Percentiles rank a stretch among this genome's conserved stretches.
These are phyloP conservation scores for Eleutherodactylus coqui DNA, from an alignment of 2,797 vertebrate genomes.

Conservation along the genomic window DNA sequence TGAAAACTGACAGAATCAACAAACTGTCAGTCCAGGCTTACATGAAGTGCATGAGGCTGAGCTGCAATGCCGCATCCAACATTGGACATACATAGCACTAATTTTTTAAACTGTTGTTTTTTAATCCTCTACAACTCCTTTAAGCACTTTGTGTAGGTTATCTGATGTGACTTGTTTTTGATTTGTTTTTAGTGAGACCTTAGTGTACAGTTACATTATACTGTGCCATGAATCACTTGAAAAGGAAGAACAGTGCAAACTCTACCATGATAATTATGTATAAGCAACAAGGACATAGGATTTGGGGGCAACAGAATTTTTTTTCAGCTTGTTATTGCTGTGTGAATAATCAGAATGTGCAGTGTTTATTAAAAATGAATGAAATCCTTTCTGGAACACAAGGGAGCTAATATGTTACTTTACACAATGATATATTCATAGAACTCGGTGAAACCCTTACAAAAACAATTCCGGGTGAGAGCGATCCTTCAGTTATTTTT, in stretches of 20 bases:
- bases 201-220: too few relatives aligned
- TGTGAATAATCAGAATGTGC: neutral
- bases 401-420: neutral
- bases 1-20: too few relatives aligned
- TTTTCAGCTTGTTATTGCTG: neutral
- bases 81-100: too few relatives aligned
- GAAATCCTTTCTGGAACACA: neutral
- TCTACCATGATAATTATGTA: neutral
- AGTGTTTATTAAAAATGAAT: constrained; percentile 14
- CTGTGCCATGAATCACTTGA: neutral
- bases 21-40: too few relatives aligned
- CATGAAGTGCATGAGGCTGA: too few relatives aligned
- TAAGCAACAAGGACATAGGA: neutral
- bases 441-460: constrained; percentile 14
- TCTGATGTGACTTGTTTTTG: too few relatives aligned
- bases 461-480: neutral
- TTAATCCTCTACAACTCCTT: too few relatives aligned
- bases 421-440: constrained; percentile 6
- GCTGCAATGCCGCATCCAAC: too few relatives aligned
- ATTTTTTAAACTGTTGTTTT: too few relatives aligned
- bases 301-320: neutral
- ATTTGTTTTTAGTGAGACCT: too few relatives aligned
- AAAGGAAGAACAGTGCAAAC: neutral
- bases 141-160: too few relatives aligned
- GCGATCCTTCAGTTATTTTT: constrained; percentile 1